Base-by-base conservation (phyloP, 2,113 vertebrate species). In the Ammodytes dubius region DNA sequence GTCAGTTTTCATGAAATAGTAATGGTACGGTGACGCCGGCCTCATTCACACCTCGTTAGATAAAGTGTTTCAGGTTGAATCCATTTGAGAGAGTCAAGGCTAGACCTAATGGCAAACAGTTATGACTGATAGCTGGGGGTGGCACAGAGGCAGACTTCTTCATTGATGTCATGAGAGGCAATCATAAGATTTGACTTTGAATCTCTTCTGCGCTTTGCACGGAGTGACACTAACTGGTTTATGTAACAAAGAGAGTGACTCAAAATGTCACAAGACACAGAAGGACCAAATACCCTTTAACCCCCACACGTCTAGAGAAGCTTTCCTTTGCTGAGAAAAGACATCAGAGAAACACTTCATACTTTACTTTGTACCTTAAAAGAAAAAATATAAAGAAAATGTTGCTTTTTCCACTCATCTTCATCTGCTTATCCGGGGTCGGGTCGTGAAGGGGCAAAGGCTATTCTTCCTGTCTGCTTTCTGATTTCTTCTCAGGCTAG, bases 261-360 rank as follows among this genome's bases (percentile, higher is more conserved):
- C 76, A 53, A 76, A 14, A 72, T 50, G 78, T 71, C 58, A 82
- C 46, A 78, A 77, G 84, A 85, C 45, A 46, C 17, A 52, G 43
- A 54, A n/a, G 42, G 68, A 81, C 46, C 8, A 76, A 63, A 79
- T 83, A 27, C 50, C 35, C 47, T 73, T 52, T 77, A 53, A 59
- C 10, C 39, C 59, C 35, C 42, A 65, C 27, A 58, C 17, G 17
- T 49, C 43, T 40, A 59, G 39, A 70, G 40, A 67, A 66, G 27
- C 54, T 14, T 56, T 74, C 57, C 63, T 68, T 43, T 65, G 19
- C 17, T 27, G 1, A 56, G 4, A 52, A 70, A 81, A 77, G 27
- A 70, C 57, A 56, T 64, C n/a, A 58, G 49, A 59, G 45, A 40
- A 80, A 72, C 63, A 68, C 46, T 46, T 58, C 19, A 17, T 19